phyloP scores from a whole-genome alignment of 2,113 vertebrate genomes.

The Nycticorax nycticorax region DNA sequence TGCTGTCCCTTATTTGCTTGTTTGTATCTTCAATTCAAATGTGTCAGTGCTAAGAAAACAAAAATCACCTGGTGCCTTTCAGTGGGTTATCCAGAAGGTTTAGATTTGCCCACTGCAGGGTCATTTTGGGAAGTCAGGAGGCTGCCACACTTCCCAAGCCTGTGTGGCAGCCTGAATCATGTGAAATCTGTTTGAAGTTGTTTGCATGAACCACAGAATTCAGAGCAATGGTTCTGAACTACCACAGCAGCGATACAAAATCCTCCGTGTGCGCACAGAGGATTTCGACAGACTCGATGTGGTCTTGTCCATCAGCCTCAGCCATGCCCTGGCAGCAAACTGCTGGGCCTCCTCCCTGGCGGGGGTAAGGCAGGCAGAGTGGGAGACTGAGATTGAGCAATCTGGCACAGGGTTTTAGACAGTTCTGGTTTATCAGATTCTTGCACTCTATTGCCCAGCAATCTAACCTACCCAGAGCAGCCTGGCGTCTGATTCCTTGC shows the following conservation, averaged over 20 bases:
- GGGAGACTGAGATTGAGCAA: not conserved
- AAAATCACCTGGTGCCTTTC: not conserved
- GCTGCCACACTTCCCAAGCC: not conserved
- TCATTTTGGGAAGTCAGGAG: not conserved
- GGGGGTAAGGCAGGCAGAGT: not conserved
- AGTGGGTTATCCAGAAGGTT: not conserved
- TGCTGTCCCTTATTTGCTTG: not conserved
- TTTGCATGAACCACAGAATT: not conserved
- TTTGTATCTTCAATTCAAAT: not conserved
- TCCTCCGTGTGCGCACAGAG: rapidly evolving
- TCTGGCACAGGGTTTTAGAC: not conserved
- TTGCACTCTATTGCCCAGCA: not conserved
- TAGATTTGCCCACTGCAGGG: not conserved
- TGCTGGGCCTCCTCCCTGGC: not conserved
- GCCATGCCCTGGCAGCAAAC: not conserved
- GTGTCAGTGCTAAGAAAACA: not conserved
- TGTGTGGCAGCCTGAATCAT: not conserved
- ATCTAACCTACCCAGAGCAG: not conserved
- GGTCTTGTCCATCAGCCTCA: not conserved
- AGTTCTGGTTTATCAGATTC: not conserved
- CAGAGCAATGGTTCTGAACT: not conserved
- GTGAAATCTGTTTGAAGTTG: not conserved
- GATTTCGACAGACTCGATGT: not conserved
- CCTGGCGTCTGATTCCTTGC: not conserved
- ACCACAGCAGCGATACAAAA: not conserved